Evolutionary conservation across 2,113 vertebrate genomes (phyloP), one percentile per base, ranked within the genome.

Genomic region (Mormoops blainvillei): DNA sequence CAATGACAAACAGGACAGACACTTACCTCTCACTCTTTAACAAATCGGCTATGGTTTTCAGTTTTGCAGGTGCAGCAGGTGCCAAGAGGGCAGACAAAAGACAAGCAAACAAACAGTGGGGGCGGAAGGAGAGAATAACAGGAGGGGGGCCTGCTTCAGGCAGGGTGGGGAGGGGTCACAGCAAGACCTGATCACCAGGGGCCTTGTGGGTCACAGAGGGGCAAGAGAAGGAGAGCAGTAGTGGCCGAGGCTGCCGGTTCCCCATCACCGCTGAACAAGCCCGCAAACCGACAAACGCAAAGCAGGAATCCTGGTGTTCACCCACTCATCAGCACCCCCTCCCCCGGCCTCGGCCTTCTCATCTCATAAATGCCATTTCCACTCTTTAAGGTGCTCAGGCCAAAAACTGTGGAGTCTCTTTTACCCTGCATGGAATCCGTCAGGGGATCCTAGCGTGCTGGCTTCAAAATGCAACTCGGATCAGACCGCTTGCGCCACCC

Each of bases 211-310:
- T 56, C 48, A 0, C 0, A 5, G n/a, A 65, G 33, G 10, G 15
- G 10, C 24, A 33, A 33, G 76, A 0, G 0, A 6, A n/a, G 54
- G 48, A 52, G 18, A 56, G 58, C 19, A 20, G 10, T 4, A 0
- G 7, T 16, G 15, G 45, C 19, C 7, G n/a, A 36, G 24, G 73
- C 58, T 48, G 38, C 77, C 71, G 26, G 0, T 8, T n/a, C 52
- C 36, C 0, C 13, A 1, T 4, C 26, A 3, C 41, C 50, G 15
- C 73, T 36, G 38, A 41, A 70, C 7, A 67, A 13, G 19, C 28
- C 5, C 63, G 38, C 20, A 6, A 31, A 71, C 54, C 43, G 24
- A 52, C 24, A 8, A 36, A 15, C 52, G 84, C 86, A 31, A 45
- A 78, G 70, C 8, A 24, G 87, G 89, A 78, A 36, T 28, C 2